These are phyloP conservation scores for Aethes cnicana DNA, from an alignment of 2,888 invertebrate genomes.

Conservation along the genomic window DNA sequence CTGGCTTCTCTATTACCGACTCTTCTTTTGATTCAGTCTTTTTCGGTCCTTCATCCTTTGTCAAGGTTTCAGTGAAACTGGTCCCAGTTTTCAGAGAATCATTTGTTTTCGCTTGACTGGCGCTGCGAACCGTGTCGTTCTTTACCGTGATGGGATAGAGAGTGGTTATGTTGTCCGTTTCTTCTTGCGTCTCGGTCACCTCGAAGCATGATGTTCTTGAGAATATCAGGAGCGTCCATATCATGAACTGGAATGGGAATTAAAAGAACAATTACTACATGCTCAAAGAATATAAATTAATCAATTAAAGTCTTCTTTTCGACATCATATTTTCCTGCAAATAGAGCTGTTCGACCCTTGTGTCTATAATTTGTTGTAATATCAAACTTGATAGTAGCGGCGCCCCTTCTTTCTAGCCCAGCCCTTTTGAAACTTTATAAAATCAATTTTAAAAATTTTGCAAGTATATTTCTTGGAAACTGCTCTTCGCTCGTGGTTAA, in stretches of 20 bases:
- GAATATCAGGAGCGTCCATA: slow-evolving; percentile 45
- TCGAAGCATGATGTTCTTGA: slow-evolving; percentile 38
- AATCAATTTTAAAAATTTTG: too few species aligned
- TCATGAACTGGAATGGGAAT: slow-evolving; percentile 49
- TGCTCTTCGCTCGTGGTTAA: too few species aligned
- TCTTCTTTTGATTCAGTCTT: slow-evolving; percentile 37
- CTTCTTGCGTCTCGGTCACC: slow-evolving; percentile 47
- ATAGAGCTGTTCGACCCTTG: too few species aligned
- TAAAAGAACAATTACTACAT: background rate
- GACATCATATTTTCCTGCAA: too few species aligned
- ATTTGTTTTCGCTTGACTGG: slow-evolving; percentile 31
- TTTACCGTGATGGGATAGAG: slow-evolving; percentile 52
- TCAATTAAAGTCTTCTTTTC: too few species aligned
- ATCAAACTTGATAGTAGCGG: too few species aligned
- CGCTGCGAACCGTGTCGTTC: slow-evolving; percentile 28
- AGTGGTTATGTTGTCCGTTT: slow-evolving; percentile 54
- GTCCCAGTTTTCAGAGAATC: slow-evolving; percentile 61
- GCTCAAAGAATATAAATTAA: too few species aligned
- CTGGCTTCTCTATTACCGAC: slow-evolving; percentile 35
- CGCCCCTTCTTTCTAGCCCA: too few species aligned
- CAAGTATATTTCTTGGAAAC: too few species aligned
- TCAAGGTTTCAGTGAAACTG: slow-evolving; percentile 46
- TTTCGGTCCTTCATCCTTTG: slow-evolving; percentile 39
- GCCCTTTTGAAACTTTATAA: too few species aligned
- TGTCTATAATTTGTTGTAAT: too few species aligned